Evolutionary conservation across 2,797 vertebrate species (phyloP).

Genomic region (Euthynnus affinis): DNA sequence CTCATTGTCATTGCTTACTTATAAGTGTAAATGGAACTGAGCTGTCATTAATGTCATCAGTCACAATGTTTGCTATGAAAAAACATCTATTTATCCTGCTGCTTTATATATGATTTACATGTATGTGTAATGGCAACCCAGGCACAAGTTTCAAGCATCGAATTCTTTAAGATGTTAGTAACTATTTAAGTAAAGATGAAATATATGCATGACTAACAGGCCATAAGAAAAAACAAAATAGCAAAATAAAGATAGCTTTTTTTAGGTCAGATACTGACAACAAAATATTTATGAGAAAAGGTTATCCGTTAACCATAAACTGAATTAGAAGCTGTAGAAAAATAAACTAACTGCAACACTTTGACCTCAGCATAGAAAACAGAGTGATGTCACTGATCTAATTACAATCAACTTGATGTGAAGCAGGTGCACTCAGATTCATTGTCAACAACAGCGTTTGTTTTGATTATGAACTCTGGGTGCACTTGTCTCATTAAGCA

Average conservation of each 20-base stretch:
- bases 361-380: neutral
- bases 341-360: neutral
- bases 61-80: too few relatives aligned
- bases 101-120: neutral
- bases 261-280: neutral
- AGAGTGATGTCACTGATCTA: slow-evolving; percentile 1
- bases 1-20: neutral
- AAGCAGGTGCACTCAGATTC: neutral
- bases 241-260: neutral
- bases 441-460: neutral
- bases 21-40: too few relatives aligned
- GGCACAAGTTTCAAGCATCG: neutral
- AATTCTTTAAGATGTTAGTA: neutral
- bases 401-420: slow-evolving; percentile 14
- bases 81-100: neutral
- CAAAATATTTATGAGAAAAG: neutral
- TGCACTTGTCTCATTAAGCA: slow-evolving; percentile 33
- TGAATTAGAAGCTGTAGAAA: neutral
- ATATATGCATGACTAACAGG: neutral
- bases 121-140: neutral
- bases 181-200: too few relatives aligned
- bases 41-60: too few relatives aligned
- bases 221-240: neutral
- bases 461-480: slow-evolving; percentile 17
- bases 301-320: neutral